Percentiles rank a stretch among this genome's conserved stretches.
phyloP scores from a whole-genome alignment of 1,140 invertebrate species.

The Drosophila biarmipes region DNA sequence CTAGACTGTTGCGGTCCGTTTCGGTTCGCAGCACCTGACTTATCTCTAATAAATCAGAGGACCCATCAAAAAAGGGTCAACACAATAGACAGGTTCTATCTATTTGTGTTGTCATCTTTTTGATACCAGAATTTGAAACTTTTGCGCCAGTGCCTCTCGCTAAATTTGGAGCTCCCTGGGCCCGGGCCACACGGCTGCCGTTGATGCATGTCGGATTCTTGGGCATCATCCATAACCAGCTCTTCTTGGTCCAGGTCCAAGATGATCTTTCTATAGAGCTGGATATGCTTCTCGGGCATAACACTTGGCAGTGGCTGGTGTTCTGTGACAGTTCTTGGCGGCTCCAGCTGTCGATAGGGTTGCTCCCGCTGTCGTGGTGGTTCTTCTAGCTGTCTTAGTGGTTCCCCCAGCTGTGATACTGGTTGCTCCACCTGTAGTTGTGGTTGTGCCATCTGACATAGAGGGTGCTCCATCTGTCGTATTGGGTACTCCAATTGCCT shows the following conservation, averaged over 20 bases:
- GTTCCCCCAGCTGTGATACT: too few species aligned
- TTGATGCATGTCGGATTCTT: slow-evolving; percentile 13
- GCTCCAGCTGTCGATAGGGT: not conserved
- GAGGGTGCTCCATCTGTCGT: slow-evolving; percentile 2
- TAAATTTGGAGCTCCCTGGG: slow-evolving; percentile 57
- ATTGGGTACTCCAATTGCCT: too few species aligned
- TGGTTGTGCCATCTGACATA: too few species aligned
- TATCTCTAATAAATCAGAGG: slow-evolving; percentile 46
- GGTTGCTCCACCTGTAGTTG: too few species aligned
- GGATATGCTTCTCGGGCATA: slow-evolving; percentile 61
- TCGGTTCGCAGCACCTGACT: slow-evolving; percentile 40
- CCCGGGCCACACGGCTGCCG: slow-evolving; percentile 20
- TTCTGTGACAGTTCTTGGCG: not conserved
- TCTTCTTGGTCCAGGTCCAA: slow-evolving; percentile 72
- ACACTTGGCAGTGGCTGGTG: slow-evolving; percentile 32
- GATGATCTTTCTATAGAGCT: slow-evolving; percentile 78
- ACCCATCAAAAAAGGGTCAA: slow-evolving; percentile 10
- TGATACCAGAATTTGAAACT: slow-evolving; percentile 65
- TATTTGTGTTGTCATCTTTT: slow-evolving; percentile 61
- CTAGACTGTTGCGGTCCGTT: slow-evolving; percentile 24
- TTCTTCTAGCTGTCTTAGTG: too few species aligned
- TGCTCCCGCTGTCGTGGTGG: too few species aligned
- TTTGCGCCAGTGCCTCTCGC: slow-evolving; percentile 71
- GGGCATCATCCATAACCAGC: slow-evolving; percentile 34
- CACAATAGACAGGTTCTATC: slow-evolving; percentile 10